Evolutionary conservation across 2,797 vertebrate species (phyloP), one percentile per base, ranked within the genome.

Genomic region (Tenualosa thibaudeaui): DNA sequence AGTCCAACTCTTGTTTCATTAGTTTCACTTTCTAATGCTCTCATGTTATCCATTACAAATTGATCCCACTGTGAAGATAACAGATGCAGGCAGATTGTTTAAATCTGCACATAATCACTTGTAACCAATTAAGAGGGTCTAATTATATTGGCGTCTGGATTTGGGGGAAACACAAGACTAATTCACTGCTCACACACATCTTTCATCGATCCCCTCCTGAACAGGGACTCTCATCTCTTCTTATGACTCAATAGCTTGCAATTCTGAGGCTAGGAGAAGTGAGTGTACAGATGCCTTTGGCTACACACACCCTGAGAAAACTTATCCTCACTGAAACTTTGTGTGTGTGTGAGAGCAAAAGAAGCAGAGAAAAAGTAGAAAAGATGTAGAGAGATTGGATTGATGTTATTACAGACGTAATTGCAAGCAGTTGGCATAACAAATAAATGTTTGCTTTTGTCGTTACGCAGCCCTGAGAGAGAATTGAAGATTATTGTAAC

Each of bases 21-120:
- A 82, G 81, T 71, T 81, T 62, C 62, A 84, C 51, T 75, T 85
- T 78, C 65, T 58, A 81, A 24, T 86, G 81, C 68, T 50, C 15
- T 62, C 60, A 82, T 84, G 62, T 82, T 84, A 50, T 84, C 83
- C 62, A 50, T 86, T 84, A 85, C 54, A 88, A 92, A 90, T 88
- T 89, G 86, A 89, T 90, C 87, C 86, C 88, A 84, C 83, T 87
- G 89, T 49, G 81, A 85, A 87, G 58, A 40, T 75, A 91, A 85
- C 89, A 87, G 87, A 89, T 78, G 49, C 37, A 82, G 43, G 58
- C 60, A 85, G 86, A 90, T 92, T 86, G 83, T 86, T 87, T 84
- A 90, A 92, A 91, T 90, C 91, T 91, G 85, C 84, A 56, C 81
- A 75, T 91, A 84, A 89, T 93, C 83, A 84, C 83, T 87, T 60